Evolutionary conservation across 2,797 vertebrate species (phyloP).

Genomic region (Eulemur mongoz): DNA sequence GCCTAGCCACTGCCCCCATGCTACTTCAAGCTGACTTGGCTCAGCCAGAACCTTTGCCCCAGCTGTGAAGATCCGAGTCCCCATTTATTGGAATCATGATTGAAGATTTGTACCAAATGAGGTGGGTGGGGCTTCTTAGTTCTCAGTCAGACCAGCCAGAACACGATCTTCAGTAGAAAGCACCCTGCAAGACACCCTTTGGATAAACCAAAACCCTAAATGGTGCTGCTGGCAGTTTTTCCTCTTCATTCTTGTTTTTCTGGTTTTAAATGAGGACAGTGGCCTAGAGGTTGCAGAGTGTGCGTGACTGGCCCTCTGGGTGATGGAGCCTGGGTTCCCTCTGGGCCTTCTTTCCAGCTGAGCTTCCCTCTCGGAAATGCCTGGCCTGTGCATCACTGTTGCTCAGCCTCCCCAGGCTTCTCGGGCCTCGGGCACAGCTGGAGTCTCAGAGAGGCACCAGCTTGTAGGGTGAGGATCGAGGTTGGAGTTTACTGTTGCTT

Average conservation of each 20-base stretch:
- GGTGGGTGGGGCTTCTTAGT: background rate
- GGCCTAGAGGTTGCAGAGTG: background rate
- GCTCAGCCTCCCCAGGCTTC: background rate
- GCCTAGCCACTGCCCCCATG: background rate
- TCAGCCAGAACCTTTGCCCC: background rate
- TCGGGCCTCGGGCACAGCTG: background rate
- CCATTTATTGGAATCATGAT: background rate
- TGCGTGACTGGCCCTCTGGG: background rate
- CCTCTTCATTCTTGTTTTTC: slow-evolving; percentile 19
- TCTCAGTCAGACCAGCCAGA: background rate
- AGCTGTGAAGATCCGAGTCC: background rate
- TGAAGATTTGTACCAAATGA: background rate
- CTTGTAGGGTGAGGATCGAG: background rate
- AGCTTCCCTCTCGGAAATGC: slow-evolving; percentile 4
- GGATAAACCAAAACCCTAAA: background rate
- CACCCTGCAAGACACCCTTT: background rate
- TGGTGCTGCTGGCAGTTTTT: background rate
- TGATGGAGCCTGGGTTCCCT: background rate
- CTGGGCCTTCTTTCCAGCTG: background rate
- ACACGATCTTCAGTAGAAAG: background rate
- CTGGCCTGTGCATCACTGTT: background rate
- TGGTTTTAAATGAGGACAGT: slow-evolving; percentile 30
- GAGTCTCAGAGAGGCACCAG: background rate
- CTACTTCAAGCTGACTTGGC: background rate
- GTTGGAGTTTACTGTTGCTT: background rate